Base-by-base conservation (phyloP, 2,113 vertebrate genomes). In the Crotalus tigris region DNA sequence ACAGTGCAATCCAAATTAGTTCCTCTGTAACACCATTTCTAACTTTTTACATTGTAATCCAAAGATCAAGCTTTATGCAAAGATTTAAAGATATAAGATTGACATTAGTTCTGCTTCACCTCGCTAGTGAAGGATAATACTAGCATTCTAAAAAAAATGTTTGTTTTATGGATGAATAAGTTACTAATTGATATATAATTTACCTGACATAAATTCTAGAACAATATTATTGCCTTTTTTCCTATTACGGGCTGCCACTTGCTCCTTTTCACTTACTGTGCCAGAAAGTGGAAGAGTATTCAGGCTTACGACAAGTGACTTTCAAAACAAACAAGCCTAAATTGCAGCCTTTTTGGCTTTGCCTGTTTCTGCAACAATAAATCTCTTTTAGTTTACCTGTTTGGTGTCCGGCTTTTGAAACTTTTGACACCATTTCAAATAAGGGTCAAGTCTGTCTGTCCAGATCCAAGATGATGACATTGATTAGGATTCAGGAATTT, bases 151-250 rank as follows among this genome's bases (percentile, higher is more conserved):
- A 95, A 96, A 96, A 94, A 97, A 97, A 96, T 96, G 95, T 96
- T 95, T 96, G 95, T 96, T 96, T 96, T 96, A 95, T 95, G 96
- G 95, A 96, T 95, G 93, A 95, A 95, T 95, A 97, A 97, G 95
- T 96, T 97, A 94, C 94, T 96, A 96, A 97, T 97, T 97, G 95
- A 95, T 97, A 94, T 94, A 96, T 96, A 97, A 96, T 93, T 94
- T 96, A 92, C 92, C 10, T 69, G 26, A 94, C 95, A 94, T 95
- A 95, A 93, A 94, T 97, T 97, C 95, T 92, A 94, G 94, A 94
- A 95, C 87, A 93, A 87, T 92, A 46, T 93, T 94, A 59, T 61
- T 92, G 88, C 12, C 64, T 61, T 64, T 92, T 81, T 17, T 87
- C 93, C 46, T 13, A 39, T 9, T 24, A 93, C 8, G 53, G 64